A percentile compares a stretch with the other conserved stretches of the same genome.
phyloP scores from a whole-genome alignment of 1,140 invertebrate genomes.

The Dinothrombium tinctorium region DNA sequence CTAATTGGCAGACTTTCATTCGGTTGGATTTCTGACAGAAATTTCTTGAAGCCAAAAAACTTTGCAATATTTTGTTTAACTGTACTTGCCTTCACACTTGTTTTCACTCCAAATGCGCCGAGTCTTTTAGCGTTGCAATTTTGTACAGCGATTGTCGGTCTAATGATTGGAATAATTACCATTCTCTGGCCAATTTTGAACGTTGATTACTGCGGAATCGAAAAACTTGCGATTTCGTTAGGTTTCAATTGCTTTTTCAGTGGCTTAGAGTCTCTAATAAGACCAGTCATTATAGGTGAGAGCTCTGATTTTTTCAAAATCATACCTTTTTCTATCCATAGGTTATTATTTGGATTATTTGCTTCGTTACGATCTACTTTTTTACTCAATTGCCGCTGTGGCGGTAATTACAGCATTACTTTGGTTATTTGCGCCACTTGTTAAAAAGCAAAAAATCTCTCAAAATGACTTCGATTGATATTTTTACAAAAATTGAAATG shows the following conservation, averaged over 20 bases:
- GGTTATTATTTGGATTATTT: background rate
- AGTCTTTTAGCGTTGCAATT: background rate
- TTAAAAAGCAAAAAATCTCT: background rate
- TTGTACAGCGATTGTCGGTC: background rate
- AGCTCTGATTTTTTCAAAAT: too few relatives aligned
- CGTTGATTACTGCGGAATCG: background rate
- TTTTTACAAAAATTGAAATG: too few relatives aligned
- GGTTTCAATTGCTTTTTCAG: background rate
- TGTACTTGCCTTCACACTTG: background rate
- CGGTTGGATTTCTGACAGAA: background rate
- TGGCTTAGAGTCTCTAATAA: background rate
- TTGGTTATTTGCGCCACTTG: background rate
- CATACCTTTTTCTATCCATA: too few relatives aligned
- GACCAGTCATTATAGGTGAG: background rate
- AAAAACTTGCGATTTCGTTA: background rate
- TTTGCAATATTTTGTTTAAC: background rate
- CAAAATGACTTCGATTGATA: too few relatives aligned
- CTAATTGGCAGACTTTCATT: background rate
- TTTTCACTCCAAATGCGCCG: background rate
- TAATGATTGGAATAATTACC: background rate
- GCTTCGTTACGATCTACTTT: background rate
- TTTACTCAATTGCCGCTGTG: background rate
- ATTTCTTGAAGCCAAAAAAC: background rate
- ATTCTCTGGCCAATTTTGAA: background rate
- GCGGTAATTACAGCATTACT: background rate